Base-by-base conservation (phyloP, 2,797 vertebrate genomes). In the Acipenser oxyrinchus region DNA sequence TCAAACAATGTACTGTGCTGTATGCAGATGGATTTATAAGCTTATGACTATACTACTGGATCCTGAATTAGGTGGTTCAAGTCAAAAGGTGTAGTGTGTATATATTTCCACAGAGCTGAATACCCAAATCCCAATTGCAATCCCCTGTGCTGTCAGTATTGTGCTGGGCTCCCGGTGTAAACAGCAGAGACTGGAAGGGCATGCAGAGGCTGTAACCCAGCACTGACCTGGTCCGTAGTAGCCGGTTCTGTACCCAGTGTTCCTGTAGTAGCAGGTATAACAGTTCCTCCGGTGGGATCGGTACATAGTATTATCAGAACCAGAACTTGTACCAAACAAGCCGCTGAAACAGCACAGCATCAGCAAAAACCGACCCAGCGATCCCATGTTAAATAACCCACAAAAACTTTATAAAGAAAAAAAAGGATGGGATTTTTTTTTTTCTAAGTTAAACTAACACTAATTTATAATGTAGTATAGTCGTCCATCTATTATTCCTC, bases 241-340 rank as follows among this genome's bases (percentile, higher is more conserved):
- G 70, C 72, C 82, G 12, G 18, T 63, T 37, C 80, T 78, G 71
- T 89, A 83, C 6, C 85, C 81, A 0, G 76, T 73, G 66, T 89
- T 85, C 68, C 85, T 87, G 80, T 80, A 71, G 77, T 76, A 79
- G 71, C 95, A 97, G 6, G 91, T 91, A 71, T 90, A 90, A 80
- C 95, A 97, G 78, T 77, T 86, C 66, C 87, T 88, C 79, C 91
- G 90, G 64, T 89, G 79, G 73, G 90, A 90, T 71, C 69, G 87
- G 70, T 88, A 83, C 63, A 82, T 75, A 0, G 79, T 81, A 62
- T 84, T 84, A 69, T 87, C 83, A 0, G 83, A 71, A 1, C 82
- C 76, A 1, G 76, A 73, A 9, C 78, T 76, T 70, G 85, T 72
- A 80, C 65, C 69, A 0, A 80, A 73, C 66, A 82, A 66, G 7